Base-by-base conservation (phyloP, 2,113 vertebrate species). In the Cepphus grylle region DNA sequence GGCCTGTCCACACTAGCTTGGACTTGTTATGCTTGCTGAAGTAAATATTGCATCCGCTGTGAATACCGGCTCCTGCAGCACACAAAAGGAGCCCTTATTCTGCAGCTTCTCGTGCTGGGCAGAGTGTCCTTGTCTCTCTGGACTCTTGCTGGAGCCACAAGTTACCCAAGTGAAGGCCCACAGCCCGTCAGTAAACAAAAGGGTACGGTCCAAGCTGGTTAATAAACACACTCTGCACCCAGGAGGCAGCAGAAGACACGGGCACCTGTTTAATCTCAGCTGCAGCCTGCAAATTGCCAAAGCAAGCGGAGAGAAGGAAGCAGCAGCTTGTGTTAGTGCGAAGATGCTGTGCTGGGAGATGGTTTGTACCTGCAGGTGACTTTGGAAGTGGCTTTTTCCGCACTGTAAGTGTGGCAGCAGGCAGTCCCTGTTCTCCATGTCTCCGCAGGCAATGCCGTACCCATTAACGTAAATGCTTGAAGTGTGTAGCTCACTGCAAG, bases 401-500 rank as follows among this genome's bases (percentile, higher is more conserved):
- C 30, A 3, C 34, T 5, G 20, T 3, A 34, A 29, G 22, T 2
- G 7, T 9, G 53, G 69, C 32, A 61, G 38, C 7, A 40, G 20
- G 3, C 27, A 47, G 45, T 14, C 38, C 1, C 5, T 9, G 22
- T 34, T 52, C 32, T 29, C 30, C 21, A 6, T 5, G 3, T 6
- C 32, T 69, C 53, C 56, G 2, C 10, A n/a, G 38, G 87, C 7
- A 16, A 2, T 6, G 63, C 63, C 15, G 32, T 3, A 13, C 6
- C 26, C 56, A 5, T 22, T 9, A 59, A 55, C 3, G 9, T 2
- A 42, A 73, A 22, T 7, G 36, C 62, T 8, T 62, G 32, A 38
- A 30, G 71, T 0, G 4, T 4, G 3, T 3, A 13, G 50, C 23
- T 52, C 1, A 0, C 6, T 27, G 0, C 3, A 62, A 25, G 20